Conservation (phyloP, 2,888 invertebrate species). For the Liodrosophila aerea region DNA sequence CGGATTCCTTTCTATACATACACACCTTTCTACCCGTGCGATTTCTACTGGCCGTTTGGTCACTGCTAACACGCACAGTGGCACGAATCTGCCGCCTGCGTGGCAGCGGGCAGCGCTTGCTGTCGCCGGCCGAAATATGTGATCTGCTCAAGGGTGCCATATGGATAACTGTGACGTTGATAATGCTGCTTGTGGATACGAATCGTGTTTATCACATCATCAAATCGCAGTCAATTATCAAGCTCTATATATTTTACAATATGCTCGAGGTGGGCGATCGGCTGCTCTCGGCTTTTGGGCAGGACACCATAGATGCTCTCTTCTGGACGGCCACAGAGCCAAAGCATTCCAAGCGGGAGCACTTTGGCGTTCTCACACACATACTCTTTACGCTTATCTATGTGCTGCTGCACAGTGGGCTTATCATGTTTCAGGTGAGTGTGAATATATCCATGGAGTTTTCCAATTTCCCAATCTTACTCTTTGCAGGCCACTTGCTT, state of each 20-base stretch:
- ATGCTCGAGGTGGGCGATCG: constrained; percentile 99
- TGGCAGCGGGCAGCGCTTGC: constrained; percentile 84
- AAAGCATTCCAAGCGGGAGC: constrained; percentile 89
- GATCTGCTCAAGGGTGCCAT: constrained; percentile 97
- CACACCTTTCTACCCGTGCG: constrained; percentile 98
- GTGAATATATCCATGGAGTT: background rate
- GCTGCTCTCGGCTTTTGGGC: constrained; percentile 97
- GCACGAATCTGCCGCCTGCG: constrained; percentile 88
- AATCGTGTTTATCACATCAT: constrained; percentile 99
- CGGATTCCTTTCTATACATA: constrained; percentile 98
- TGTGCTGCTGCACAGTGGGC: constrained; percentile 93
- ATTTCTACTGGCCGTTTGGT: constrained; percentile 93
- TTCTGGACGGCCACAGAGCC: constrained; percentile 99
- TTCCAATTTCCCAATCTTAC: background rate
- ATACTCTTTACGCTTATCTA: constrained; percentile 95
- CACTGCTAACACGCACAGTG: constrained; percentile 88
- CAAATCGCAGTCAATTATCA: constrained; percentile 99
- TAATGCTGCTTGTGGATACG: constrained; percentile 96
- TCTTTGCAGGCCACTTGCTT: constrained; percentile 94
- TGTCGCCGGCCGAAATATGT: constrained; percentile 96
- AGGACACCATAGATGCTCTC: constrained; percentile 98
- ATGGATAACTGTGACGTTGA: constrained; percentile 89
- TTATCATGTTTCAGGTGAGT: constrained; percentile 97
- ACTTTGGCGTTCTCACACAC: constrained; percentile 94
- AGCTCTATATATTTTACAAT: constrained; percentile 99